phyloP scores from a whole-genome alignment of 2,888 invertebrate species.

The Andrena flavipes region DNA sequence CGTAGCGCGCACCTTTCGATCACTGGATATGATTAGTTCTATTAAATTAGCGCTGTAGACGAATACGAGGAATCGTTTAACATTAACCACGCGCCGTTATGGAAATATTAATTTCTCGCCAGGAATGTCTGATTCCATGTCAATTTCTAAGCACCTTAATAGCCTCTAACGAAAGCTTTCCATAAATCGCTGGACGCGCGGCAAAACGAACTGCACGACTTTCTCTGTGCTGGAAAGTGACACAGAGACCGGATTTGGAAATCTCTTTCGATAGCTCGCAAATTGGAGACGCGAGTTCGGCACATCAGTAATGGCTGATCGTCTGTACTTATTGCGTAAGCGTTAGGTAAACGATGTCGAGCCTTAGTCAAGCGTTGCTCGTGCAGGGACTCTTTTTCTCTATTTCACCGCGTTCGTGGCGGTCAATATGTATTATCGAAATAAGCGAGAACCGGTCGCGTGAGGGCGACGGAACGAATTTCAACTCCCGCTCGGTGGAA shows the following conservation, averaged over 20 bases:
- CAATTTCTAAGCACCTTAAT: slow-evolving; percentile 5
- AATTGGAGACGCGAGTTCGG: slow-evolving; percentile 42
- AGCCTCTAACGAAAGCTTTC: slow-evolving; percentile 50
- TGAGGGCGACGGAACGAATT: slow-evolving; percentile 57
- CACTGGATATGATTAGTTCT: neutral
- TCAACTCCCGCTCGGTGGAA: slow-evolving; percentile 70
- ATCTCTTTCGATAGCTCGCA: slow-evolving; percentile 48
- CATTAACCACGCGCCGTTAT: neutral
- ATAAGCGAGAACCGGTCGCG: slow-evolving; percentile 56
- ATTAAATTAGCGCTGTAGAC: neutral
- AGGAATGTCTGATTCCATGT: slow-evolving; percentile 27
- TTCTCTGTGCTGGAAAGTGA: slow-evolving; percentile 68
- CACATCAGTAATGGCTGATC: slow-evolving; percentile 49
- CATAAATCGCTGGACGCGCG: slow-evolving; percentile 46
- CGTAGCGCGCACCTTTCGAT: too few species aligned
- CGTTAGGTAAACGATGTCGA: slow-evolving; percentile 58
- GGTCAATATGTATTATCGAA: slow-evolving; percentile 57
- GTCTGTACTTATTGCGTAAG: slow-evolving; percentile 65
- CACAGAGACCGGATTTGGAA: slow-evolving; percentile 64
- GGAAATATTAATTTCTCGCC: slow-evolving; percentile 8
- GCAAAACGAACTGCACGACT: slow-evolving; percentile 60
- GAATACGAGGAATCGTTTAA: neutral
- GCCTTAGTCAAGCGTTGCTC: neutral
- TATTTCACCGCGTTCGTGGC: slow-evolving; percentile 4
- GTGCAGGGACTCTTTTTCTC: slow-evolving; percentile 21